Base-by-base conservation (phyloP, 2,113 vertebrate species). In the Eptesicus fuscus region DNA sequence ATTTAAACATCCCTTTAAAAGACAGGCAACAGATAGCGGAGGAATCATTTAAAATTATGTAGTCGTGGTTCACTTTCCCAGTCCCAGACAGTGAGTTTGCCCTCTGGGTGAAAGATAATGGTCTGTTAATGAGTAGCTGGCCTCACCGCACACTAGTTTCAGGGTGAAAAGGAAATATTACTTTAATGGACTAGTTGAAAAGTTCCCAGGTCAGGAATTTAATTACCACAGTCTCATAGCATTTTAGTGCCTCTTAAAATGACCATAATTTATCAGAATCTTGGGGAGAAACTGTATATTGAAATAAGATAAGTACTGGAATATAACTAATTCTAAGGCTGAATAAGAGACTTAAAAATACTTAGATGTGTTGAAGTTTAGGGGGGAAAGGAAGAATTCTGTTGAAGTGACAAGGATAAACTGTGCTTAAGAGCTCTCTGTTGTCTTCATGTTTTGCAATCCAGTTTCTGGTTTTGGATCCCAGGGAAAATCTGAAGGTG, bases 121-220 rank as follows among this genome's bases (percentile, higher is more conserved):
- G 63, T 73, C 94, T 87, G 25, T 82, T 82, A 95, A 79, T 88
- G 88, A 88, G 35, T 22, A 74, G 7, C 56, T 90, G 79, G 37
- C 35, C 35, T 88, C 82, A 53, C 20, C 9, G 23, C 23, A 83
- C 5, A 77, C 25, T 51, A 86, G 85, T 92, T 93, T 94, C 51
- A 85, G 65, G 63, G 25, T 93, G 11, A 78, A 95, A 93, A 87
- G 86, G 79, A 93, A 91, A 93, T 94, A 92, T 37, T 91, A 93
- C 71, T 94, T 96, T 91, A 96, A 96, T 85, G 94, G 84, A 95
- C 59, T 80, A 86, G 69, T 44, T 89, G 69, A 93, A 96, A 90
- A 76, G 83, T 95, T 94, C 93, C 93, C 22, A 82, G 47, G 63
- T 40, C 79, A 93, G 9, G n/a, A 96, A 96, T 93, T 94, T 96